Conservation (phyloP, 2,888 invertebrate genomes). For the Cantharis flavilabris region DNA sequence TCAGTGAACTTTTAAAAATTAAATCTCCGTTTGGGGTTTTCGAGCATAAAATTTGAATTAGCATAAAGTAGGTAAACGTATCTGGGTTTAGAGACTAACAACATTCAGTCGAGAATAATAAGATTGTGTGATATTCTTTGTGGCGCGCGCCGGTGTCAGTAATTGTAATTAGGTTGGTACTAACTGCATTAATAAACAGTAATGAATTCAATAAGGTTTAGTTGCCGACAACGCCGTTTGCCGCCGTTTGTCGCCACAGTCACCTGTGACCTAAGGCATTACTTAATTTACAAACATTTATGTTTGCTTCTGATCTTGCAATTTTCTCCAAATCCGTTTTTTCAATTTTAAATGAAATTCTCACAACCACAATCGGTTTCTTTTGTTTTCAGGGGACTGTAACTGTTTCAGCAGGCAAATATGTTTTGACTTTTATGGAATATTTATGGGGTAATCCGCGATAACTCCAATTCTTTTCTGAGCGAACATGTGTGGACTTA, state of each 20-base stretch:
- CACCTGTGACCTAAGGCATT: constrained; percentile 38
- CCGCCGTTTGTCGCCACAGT: constrained; percentile 37
- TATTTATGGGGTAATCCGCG: background rate
- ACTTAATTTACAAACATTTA: constrained; percentile 36
- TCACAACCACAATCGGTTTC: background rate
- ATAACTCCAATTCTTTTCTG: constrained; percentile 17
- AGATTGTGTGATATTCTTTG: constrained; percentile 45
- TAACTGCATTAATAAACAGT: constrained; percentile 58
- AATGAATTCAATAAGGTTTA: constrained; percentile 49
- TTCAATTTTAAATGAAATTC: background rate
- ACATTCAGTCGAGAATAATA: constrained; percentile 40
- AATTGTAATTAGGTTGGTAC: constrained; percentile 56
- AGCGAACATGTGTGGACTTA: constrained; percentile 28
- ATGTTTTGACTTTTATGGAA: constrained; percentile 1
- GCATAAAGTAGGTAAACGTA: constrained; percentile 38
- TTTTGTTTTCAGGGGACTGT: background rate
- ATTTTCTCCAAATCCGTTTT: background rate
- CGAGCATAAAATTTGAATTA: constrained; percentile 31
- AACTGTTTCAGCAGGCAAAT: background rate
- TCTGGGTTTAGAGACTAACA: constrained; percentile 35
- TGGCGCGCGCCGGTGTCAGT: constrained; percentile 45
- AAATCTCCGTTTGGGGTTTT: constrained; percentile 5
- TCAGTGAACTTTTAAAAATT: constrained; percentile 18
- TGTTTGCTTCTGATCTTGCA: constrained; percentile 22
- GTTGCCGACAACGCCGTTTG: constrained; percentile 41